Percentiles rank a stretch among this genome's conserved stretches.
These are phyloP conservation scores for Eueides isabella DNA, from an alignment of 1,140 invertebrate species.

Conservation along the genomic window DNA sequence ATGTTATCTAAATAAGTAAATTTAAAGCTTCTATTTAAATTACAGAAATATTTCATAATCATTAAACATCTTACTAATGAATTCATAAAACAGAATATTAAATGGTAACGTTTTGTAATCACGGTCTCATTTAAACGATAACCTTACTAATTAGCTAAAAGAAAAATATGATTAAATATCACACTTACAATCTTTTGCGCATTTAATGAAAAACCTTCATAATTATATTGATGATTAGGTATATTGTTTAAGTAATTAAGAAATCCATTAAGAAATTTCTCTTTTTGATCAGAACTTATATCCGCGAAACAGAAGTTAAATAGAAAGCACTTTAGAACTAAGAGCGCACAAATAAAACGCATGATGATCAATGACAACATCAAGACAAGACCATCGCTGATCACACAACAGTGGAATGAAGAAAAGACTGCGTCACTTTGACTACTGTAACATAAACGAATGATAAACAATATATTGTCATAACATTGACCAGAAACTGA, in stretches of 20 bases:
- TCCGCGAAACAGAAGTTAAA: conserved; percentile 49
- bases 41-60: too few relatives aligned
- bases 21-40: too few relatives aligned
- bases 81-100: not conserved
- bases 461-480: conserved; percentile 28
- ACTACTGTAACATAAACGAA: conserved; percentile 23
- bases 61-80: not conserved
- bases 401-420: conserved; percentile 35
- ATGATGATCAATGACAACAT: conserved; percentile 52
- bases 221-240: conserved; percentile 55
- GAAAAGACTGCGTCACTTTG: conserved; percentile 15
- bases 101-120: not conserved
- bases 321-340: conserved; percentile 43
- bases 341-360: conserved; percentile 42
- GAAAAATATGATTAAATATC: conserved; percentile 12
- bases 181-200: conserved; percentile 59
- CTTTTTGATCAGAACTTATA: conserved; percentile 50
- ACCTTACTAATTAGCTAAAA: conserved; percentile 36
- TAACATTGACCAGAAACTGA: conserved; percentile 15
- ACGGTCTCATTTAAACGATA: conserved; percentile 33
- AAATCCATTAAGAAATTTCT: conserved; percentile 64
- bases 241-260: conserved; percentile 63
- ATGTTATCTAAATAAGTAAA: too few relatives aligned
- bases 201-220: conserved; percentile 56
- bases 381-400: conserved; percentile 46